These are phyloP conservation scores for Fukomys damarensis DNA, from an alignment of 2,113 vertebrate species.

Conservation along the genomic window DNA sequence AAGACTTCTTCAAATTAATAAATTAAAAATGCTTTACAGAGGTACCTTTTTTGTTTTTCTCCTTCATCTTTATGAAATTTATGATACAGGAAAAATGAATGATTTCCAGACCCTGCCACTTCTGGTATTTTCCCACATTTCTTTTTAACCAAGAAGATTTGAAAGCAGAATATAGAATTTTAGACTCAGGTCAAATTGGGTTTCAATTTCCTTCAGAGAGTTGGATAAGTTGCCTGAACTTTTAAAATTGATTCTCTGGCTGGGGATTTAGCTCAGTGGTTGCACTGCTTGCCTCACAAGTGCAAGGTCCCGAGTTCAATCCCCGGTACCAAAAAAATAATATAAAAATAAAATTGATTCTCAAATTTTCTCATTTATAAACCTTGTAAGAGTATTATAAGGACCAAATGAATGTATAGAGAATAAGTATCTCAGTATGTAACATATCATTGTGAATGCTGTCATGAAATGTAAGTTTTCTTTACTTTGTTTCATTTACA, in stretches of 20 bases:
- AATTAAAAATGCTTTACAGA: conserved; percentile 8
- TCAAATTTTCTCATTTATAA: conserved; percentile 12
- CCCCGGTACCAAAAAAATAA: too few species aligned
- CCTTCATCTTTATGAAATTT: conserved; percentile 20
- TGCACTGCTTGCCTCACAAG: too few species aligned
- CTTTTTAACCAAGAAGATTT: conserved; percentile 28
- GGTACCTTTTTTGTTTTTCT: neutral
- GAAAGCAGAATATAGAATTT: neutral
- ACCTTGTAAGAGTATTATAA: neutral
- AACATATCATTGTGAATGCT: neutral
- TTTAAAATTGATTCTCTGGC: conserved; percentile 35
- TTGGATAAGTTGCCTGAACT: neutral
- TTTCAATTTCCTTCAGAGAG: conserved; percentile 39
- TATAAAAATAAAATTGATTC: conserved; percentile 16
- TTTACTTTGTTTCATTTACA: conserved; percentile 13
- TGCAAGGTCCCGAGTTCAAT: too few species aligned
- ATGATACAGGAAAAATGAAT: neutral
- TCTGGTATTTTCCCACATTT: neutral
- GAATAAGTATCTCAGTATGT: neutral
- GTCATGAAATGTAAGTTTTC: neutral
- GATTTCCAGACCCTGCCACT: neutral
- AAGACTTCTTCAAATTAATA: conserved; percentile 16
- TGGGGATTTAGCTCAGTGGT: too few species aligned
- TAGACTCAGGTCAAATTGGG: neutral
- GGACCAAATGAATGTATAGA: neutral